Evolutionary conservation across 2,113 vertebrate genomes (phyloP), one percentile per base, ranked within the genome.

Genomic region (Colistium nudipinnis): DNA sequence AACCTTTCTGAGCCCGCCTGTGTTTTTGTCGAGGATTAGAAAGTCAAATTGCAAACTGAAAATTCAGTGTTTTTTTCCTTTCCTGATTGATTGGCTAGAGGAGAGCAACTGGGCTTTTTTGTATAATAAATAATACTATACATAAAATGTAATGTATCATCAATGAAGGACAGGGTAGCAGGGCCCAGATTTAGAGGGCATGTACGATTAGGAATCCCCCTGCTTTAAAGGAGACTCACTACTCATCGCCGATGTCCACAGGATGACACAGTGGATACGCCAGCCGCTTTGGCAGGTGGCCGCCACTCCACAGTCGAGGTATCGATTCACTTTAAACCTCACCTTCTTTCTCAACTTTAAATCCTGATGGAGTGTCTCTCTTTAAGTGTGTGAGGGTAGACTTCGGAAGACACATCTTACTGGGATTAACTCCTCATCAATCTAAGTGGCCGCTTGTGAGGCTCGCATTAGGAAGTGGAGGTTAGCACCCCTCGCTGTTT

Each of bases 261-360:
- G 78, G 72, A 91, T 93, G 89, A 94, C 75, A 61, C 88, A 93
- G 90, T 77, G 81, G 76, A 70, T 75, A 62, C 91, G 91, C 90
- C 93, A 91, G 80, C 91, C 82, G 78, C 60, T 89, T 70, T 94
- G 92, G 92, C 93, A 92, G 90, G 77, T 70, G 62, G 87, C 88
- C 84, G 88, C 87, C 78, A 78, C 82, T 85, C 77, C 84, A 69
- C 87, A 82, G 90, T 90, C 82, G 77, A 80, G 74, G 74, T 92
- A 93, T 94, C 79, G 92, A 94, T 94, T 90, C 82, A 77, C 88
- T 90, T 87, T 81, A 83, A 78, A 86, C 69, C 66, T 78, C 81
- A 78, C 78, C 86, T 88, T 91, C 91, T 94, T 93, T 84, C 87
- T 94, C 91, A 93, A 88, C 91, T 90, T 92, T 91, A 93, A 76